Evolutionary conservation across 1,140 invertebrate genomes (phyloP), one percentile per base, ranked within the genome.

Genomic region (Atta texana): DNA sequence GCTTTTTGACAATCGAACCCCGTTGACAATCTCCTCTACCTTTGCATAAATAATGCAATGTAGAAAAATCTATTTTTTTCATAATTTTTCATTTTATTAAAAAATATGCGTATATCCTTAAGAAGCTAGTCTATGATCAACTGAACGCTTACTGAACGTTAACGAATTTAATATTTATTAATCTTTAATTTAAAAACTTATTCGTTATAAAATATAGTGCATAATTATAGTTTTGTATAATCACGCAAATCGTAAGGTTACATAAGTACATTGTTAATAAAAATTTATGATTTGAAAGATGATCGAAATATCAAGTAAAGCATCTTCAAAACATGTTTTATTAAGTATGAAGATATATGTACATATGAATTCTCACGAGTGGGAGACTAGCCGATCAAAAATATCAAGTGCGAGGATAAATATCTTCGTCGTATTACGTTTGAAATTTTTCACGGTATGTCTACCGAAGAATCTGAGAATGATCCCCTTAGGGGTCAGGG

Each of bases 401-500:
- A 66, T 76, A 76, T 85, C 74, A 68, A 66, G 34, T 49, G 49
- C 21, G 34, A 31, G 63, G 74, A 88, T 86, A 89, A 75, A 84
- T 84, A 63, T 84, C 55, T 39, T 61, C 18, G 31, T 57, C 39
- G 55, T 90, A 87, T 80, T 88, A 77, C 61, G 87, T 51, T 78
- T 44, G 61, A 80, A 57, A 85, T 72, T 75, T 64, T 61, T 88
- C 76, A 71, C 89, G 69, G 49, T 44, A 76, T 82, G 72, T 85
- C 88, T 85, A 63, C 39, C 39, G 53, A 61, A 91, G 82, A 88
- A 69, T 87, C 63, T 74, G 69, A 85, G 74, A 88, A 87, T 90
- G 76, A 91, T 90, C 82, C 82, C 84, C 84, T 91, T 69, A 88
- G 87, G 75, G 89, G 87, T 91, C 87, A 85, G 71, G 59, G 66